These are phyloP conservation scores for Hydractinia symbiolongicarpus DNA, from an alignment of 30 jellyfish, hydroid and myxozoan species.

Conservation along the genomic window DNA sequence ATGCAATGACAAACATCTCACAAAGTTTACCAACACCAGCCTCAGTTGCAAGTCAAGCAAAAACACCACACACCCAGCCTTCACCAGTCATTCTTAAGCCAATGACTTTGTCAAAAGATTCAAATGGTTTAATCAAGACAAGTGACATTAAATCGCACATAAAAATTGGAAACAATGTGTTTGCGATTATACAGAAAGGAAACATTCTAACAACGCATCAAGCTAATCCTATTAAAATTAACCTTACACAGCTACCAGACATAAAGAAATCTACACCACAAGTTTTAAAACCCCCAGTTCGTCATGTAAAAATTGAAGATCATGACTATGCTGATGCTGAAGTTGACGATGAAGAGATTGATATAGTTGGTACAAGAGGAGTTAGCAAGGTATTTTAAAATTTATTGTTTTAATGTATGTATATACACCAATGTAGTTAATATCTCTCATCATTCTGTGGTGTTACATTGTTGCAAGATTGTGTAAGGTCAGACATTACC, in stretches of 20 bases:
- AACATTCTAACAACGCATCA: not conserved
- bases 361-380: slow-evolving; percentile 39
- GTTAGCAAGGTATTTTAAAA: slow-evolving; percentile 53
- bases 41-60: not conserved
- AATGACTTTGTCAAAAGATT: not conserved
- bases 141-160: slow-evolving; percentile 14
- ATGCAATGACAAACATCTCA: not conserved
- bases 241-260: not conserved
- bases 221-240: not conserved
- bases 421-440: not conserved
- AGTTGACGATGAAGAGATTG: slow-evolving; percentile 10
- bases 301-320: slow-evolving; percentile 15
- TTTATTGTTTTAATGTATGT: not conserved
- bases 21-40: not conserved
- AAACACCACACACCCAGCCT: not conserved
- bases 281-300: not conserved
- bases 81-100: slow-evolving; percentile 20
- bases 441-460: too few relatives aligned
- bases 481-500: not conserved
- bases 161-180: slow-evolving; percentile 32
- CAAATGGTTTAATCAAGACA: not conserved
- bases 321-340: slow-evolving; percentile 28
- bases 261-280: not conserved
- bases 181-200: slow-evolving; percentile 22
- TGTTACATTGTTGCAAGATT: not conserved